These are phyloP conservation scores for Amazonetta brasiliensis DNA, from an alignment of 2,797 vertebrate genomes.

Conservation along the genomic window DNA sequence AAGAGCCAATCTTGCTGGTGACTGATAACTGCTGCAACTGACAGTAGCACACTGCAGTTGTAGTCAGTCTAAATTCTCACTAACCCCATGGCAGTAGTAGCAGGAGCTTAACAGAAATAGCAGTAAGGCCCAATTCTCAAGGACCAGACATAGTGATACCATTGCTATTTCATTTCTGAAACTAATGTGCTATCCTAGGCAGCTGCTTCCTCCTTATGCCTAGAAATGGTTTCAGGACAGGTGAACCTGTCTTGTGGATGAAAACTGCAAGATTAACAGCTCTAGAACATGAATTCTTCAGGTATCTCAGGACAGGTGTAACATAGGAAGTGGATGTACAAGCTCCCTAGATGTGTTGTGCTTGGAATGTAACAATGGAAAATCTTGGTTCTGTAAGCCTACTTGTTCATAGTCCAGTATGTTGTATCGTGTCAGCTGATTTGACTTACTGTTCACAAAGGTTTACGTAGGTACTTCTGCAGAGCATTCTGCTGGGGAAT, in stretches of 20 bases:
- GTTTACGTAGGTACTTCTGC: neutral
- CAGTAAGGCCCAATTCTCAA: neutral
- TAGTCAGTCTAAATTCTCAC: neutral
- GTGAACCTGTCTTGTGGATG: neutral
- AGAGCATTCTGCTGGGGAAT: neutral
- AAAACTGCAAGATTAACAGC: neutral
- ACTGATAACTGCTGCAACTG: neutral
- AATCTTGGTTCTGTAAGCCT: neutral
- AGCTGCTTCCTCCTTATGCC: neutral
- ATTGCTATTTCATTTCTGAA: rapidly evolving
- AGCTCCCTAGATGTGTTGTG: neutral
- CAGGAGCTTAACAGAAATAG: neutral
- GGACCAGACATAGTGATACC: rapidly evolving
- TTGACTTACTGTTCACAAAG: neutral
- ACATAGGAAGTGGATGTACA: neutral
- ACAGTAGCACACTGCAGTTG: neutral
- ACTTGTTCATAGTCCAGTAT: neutral
- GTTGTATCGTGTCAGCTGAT: neutral
- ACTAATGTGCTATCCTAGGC: neutral
- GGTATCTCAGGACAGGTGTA: neutral
- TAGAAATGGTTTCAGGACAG: neutral
- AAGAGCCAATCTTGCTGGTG: neutral
- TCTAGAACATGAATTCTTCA: neutral
- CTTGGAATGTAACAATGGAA: neutral
- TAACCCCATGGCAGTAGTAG: neutral